A percentile compares a stretch with the other conserved stretches of the same genome.
phyloP scores from a whole-genome alignment of 2,113 vertebrate species.

The Antidorcas marsupialis region DNA sequence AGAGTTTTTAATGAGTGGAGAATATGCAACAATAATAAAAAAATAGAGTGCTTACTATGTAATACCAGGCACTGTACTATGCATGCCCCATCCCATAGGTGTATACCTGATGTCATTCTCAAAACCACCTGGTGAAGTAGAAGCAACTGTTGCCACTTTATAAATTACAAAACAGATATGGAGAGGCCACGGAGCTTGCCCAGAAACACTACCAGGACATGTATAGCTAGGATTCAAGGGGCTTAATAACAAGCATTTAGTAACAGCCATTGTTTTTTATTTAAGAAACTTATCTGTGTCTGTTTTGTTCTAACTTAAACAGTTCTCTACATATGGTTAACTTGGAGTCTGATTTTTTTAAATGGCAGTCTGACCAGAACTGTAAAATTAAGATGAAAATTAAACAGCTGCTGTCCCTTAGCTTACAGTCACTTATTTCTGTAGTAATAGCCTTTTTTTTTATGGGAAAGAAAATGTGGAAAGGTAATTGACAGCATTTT shows the following conservation, averaged over 20 bases:
- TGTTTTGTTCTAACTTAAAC: slow-evolving; percentile 23
- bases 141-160: not conserved
- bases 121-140: not conserved
- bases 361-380: slow-evolving; percentile 36
- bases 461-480: slow-evolving; percentile 4
- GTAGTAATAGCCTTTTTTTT: slow-evolving; percentile 47
- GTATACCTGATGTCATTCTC: not conserved
- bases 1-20: slow-evolving; percentile 17
- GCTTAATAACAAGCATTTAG: not conserved
- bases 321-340: slow-evolving; percentile 4
- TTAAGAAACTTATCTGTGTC: not conserved
- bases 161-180: not conserved
- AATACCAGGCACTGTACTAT: not conserved
- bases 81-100: not conserved
- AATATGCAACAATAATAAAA: not conserved
- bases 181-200: not conserved
- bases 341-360: slow-evolving; percentile 4
- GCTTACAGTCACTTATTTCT: slow-evolving; percentile 66
- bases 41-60: not conserved
- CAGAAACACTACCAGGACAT: not conserved
- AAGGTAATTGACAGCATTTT: slow-evolving; percentile 64
- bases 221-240: not conserved
- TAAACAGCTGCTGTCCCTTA: slow-evolving; percentile 68
- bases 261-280: not conserved
- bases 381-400: slow-evolving; percentile 65